Base-by-base conservation (phyloP, 2,888 invertebrate genomes). In the Mystacides longicornis region DNA sequence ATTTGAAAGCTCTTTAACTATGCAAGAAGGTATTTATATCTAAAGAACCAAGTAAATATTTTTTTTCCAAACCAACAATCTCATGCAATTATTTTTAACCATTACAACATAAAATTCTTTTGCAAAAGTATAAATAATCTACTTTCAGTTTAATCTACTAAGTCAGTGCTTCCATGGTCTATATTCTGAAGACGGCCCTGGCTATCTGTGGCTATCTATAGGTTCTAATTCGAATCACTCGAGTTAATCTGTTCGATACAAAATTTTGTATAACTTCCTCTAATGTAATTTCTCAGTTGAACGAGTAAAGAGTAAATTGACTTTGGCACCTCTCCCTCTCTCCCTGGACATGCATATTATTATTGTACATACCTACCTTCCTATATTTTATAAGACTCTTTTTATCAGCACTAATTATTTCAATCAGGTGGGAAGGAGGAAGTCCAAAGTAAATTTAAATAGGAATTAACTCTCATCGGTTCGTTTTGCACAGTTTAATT, bases 201-300 rank as follows among this genome's bases (percentile, higher is more conserved):
- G 3, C 14, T 16, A 37, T 37, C 37, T 37, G 3, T 16, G 14
- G 37, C 37, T 16, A 37, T 37, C 37, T 14, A 37, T 37, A 16
- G 14, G 16, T 43, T 18, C 9, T 48, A 48, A 48, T 48, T 50
- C 23, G 23, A 11, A 49, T 21, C 59, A 54, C 56, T 56, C 56
- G 48, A 46, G 45, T 54, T 59, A 59, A 57, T 57, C 27, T 50
- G 52, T 31, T 49, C 56, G 58, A 51, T 58, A 54, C 56, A 56
- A 56, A 60, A 58, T 60, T 58, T 60, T 60, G 58, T 60, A 58
- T 60, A 58, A 60, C 56, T 60, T 56, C 43, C 54, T 56, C n/a
- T 60, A 58, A 55, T 53, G 55, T 52, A 58, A 60, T 60, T 58
- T 60, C 50, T 52, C 56, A 48, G 54, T 58, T 53, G 52, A 58